Evolutionary conservation across 2,888 invertebrate species (phyloP), one percentile per base, ranked within the genome.

Genomic region (Acanthosepion pharaonis): DNA sequence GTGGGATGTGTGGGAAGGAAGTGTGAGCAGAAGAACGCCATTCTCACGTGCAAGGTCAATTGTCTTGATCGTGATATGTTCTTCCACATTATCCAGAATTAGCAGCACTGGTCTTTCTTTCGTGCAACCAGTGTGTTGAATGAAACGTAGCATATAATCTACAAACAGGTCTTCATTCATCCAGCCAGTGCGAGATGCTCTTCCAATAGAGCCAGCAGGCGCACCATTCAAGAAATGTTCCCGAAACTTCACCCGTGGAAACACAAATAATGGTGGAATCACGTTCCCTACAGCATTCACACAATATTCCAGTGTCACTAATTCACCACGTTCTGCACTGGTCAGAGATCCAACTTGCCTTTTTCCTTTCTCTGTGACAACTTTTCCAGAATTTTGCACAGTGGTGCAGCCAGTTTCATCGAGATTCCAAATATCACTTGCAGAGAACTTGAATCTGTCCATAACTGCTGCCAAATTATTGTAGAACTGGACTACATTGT

Each of bases 381-480:
- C 94, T 11, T 94, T 94, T 53, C 48, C 91, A 91, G 95, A 95
- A 8, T 55, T 94, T 94, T 96, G 95, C 49, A 95, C 94, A 28
- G 95, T 96, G 18, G 95, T 95, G 64, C 94, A 94, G 25, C 96
- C 96, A 53, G 95, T 96, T 94, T 96, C 96, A 94, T 96, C 96
- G 33, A 94, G 49, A 94, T 96, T 96, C 49, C 49, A 95, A 23
- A 96, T 94, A 33, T 94, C 64, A n/a, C 93, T n/a, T 15, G 94
- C 78, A 91, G 51, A 23, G 55, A 96, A 95, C 25, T 96, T 95
- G 59, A 94, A 91, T 94, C 91, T 95, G 93, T 33, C 33, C 33
- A 33, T 33, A 33, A 33, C 33, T 33, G 33, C 33, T 33, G 33
- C 33, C 33, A 33, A 33, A 33, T 33, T 33, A 33, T 33, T 33